Evolutionary conservation across 1,140 invertebrate genomes (phyloP).

Genomic region (Habropoda laboriosa): DNA sequence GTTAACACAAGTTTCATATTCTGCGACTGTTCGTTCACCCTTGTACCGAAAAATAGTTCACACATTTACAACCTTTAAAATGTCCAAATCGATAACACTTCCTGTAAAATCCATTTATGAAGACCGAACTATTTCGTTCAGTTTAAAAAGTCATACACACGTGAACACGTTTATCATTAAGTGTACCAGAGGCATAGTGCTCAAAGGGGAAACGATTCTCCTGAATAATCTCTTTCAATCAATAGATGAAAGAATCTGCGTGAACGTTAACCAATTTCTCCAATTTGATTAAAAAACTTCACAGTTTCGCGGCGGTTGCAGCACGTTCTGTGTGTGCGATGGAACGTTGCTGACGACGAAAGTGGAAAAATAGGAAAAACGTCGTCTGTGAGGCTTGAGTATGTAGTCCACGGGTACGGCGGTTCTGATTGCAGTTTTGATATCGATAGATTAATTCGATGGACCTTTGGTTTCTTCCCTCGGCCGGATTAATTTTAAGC

Average conservation of each 20-base stretch:
- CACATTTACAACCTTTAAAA: too few relatives aligned
- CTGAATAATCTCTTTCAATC: conserved; percentile 17
- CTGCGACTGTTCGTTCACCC: too few relatives aligned
- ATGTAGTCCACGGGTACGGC: neutral
- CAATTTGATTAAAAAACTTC: conserved; percentile 31
- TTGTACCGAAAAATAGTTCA: too few relatives aligned
- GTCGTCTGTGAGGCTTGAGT: neutral
- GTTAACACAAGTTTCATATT: too few relatives aligned
- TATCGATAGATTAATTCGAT: conserved; percentile 36
- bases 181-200: neutral
- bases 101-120: too few relatives aligned
- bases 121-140: too few relatives aligned
- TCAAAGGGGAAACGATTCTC: conserved; percentile 12
- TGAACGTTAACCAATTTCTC: neutral
- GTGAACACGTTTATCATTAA: neutral
- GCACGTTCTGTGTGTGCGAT: conserved; percentile 9
- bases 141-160: too few relatives aligned
- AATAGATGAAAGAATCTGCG: neutral
- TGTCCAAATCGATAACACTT: too few relatives aligned
- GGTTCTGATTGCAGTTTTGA: neutral
- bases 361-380: neutral
- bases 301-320: neutral
- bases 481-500: conserved; percentile 16
- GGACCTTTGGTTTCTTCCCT: neutral
- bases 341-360: neutral